These are phyloP conservation scores for Mormoops blainvillei DNA, from an alignment of 2,113 vertebrate species.

Conservation along the genomic window DNA sequence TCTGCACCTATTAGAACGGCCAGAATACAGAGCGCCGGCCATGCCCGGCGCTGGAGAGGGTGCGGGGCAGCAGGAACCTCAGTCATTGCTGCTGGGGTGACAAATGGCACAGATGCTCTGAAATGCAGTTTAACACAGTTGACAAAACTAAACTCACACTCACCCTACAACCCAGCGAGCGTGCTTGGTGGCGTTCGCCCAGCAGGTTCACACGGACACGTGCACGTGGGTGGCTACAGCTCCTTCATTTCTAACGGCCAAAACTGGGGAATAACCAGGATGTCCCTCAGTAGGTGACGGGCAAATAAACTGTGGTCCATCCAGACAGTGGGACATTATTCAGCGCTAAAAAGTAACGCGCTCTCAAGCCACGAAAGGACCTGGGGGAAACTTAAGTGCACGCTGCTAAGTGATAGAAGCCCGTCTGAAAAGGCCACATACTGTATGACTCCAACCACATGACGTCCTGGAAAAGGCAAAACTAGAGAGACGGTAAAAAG, in stretches of 20 bases:
- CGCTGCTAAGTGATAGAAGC: background rate
- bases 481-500: no score
- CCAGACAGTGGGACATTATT: background rate
- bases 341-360: background rate
- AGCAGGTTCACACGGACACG: background rate
- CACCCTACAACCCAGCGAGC: no score
- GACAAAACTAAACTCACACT: no score
- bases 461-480: background rate
- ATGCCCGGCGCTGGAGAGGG: background rate
- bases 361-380: background rate
- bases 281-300: background rate
- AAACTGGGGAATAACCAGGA: no score
- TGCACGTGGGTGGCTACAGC: background rate
- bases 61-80: background rate
- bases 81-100: no score
- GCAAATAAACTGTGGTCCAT: no score
- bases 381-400: no score
- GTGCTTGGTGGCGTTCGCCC: no score
- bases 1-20: no score
- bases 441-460: rapidly evolving
- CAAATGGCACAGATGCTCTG: background rate
- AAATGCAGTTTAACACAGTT: background rate
- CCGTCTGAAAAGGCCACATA: no score
- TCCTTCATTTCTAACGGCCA: background rate
- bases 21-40: no score